A percentile compares a stretch with the other conserved stretches of the same genome.
Evolutionary conservation across 2,113 vertebrate genomes (phyloP).

Genomic region (Melanocharis versteri): DNA sequence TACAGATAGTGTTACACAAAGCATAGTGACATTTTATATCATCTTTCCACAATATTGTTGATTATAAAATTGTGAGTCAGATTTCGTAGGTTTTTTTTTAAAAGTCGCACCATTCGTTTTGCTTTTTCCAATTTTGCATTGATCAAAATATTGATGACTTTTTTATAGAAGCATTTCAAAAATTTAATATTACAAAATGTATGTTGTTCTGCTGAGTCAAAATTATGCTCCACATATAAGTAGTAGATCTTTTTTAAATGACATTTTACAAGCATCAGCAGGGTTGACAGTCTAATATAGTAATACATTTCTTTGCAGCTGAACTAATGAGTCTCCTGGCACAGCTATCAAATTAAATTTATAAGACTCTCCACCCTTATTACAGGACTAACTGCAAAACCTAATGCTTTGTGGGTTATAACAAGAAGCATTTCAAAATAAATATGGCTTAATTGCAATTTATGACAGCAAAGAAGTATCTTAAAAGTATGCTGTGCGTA

Average conservation of each 20-base stretch:
- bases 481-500: neutral
- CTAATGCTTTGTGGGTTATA: slow-evolving; percentile 59
- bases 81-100: slow-evolving; percentile 22
- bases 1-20: neutral
- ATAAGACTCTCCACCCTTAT: slow-evolving; percentile 76
- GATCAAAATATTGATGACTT: slow-evolving; percentile 57
- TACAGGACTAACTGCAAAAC: slow-evolving; percentile 68
- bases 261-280: slow-evolving; percentile 72
- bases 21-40: neutral
- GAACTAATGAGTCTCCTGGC: slow-evolving; percentile 77
- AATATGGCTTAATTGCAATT: slow-evolving; percentile 59
- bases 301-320: slow-evolving; percentile 68
- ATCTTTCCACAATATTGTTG: slow-evolving; percentile 44
- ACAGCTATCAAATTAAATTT: slow-evolving; percentile 78
- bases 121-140: slow-evolving; percentile 45
- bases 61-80: slow-evolving; percentile 47
- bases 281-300: slow-evolving; percentile 67
- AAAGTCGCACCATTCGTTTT: neutral
- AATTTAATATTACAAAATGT: slow-evolving; percentile 31
- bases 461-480: slow-evolving; percentile 12
- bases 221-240: slow-evolving; percentile 60
- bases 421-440: slow-evolving; percentile 66
- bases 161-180: slow-evolving; percentile 46
- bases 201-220: slow-evolving; percentile 45
- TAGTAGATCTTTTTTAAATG: slow-evolving; percentile 65